These are phyloP conservation scores for Stomorhina lunata DNA, from an alignment of 2,888 invertebrate genomes.

Conservation along the genomic window DNA sequence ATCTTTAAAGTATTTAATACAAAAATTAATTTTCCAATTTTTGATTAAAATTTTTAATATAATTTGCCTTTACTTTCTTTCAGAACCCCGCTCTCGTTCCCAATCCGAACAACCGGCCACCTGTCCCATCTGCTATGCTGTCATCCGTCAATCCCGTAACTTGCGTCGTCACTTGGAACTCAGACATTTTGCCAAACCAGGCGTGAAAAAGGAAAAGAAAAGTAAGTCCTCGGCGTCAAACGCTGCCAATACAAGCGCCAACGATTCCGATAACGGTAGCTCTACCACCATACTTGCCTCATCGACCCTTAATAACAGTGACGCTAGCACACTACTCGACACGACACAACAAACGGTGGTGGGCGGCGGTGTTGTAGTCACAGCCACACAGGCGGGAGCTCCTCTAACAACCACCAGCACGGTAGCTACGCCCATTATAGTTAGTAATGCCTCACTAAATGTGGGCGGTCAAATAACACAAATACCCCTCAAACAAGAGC, in stretches of 20 bases:
- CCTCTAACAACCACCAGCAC: constrained; percentile 61
- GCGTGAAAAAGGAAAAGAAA: constrained; percentile 80
- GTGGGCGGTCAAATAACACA: constrained; percentile 57
- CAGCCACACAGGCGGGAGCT: constrained; percentile 23
- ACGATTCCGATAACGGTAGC: constrained; percentile 65
- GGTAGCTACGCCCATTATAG: constrained; percentile 67
- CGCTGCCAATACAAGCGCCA: constrained; percentile 68
- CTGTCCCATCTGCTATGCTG: constrained; percentile 83
- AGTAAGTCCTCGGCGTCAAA: constrained; percentile 76
- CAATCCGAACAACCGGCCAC: constrained; percentile 84
- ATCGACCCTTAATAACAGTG: constrained; percentile 55
- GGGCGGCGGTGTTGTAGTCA: constrained; percentile 14
- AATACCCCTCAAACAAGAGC: constrained; percentile 66
- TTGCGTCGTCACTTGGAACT: constrained; percentile 82
- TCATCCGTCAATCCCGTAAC: constrained; percentile 83
- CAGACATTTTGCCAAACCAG: constrained; percentile 80
- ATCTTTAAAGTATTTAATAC: no score
- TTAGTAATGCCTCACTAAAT: constrained; percentile 60
- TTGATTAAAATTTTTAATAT: background rate
- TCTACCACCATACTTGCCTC: constrained; percentile 55
- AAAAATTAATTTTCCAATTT: no score
- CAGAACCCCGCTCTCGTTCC: constrained; percentile 81
- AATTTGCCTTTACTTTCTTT: background rate
- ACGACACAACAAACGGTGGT: constrained; percentile 24
- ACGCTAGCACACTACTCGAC: constrained; percentile 41